phyloP scores from a whole-genome alignment of 1,140 invertebrate genomes.

The Ylistrum balloti region DNA sequence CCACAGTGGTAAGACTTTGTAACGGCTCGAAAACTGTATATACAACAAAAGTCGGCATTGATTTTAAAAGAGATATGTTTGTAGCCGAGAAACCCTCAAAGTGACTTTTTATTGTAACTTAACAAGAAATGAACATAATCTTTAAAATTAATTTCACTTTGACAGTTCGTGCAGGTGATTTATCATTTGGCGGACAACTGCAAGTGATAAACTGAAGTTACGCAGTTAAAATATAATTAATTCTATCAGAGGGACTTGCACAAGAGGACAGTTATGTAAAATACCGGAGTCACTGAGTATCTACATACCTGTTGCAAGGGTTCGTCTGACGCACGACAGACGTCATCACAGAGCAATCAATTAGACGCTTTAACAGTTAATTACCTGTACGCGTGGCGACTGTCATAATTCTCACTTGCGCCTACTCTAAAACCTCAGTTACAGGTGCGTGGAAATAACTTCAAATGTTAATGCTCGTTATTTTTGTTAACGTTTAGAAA shows the following conservation, averaged over 20 bases:
- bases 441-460: background rate
- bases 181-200: slow-evolving; percentile 8
- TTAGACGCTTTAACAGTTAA: slow-evolving; percentile 23
- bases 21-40: background rate
- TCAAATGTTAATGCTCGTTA: background rate
- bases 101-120: background rate
- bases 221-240: background rate
- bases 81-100: background rate
- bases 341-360: background rate
- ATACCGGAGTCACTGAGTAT: slow-evolving; percentile 17
- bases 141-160: slow-evolving; percentile 15
- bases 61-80: background rate
- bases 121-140: slow-evolving; percentile 29
- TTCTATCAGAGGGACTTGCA: background rate
- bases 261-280: background rate
- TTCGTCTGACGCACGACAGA: slow-evolving; percentile 2
- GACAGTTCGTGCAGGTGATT: slow-evolving; percentile 18
- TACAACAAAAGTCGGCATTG: background rate
- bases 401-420: slow-evolving; percentile 32
- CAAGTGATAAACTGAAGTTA: slow-evolving; percentile 17
- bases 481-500: background rate
- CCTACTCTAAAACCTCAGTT: slow-evolving; percentile 12
- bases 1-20: too few relatives aligned
- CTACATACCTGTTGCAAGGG: slow-evolving; percentile 33
- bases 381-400: slow-evolving; percentile 23